phyloP scores from a whole-genome alignment of 2,888 invertebrate species.

The Nomada lathburiana region DNA sequence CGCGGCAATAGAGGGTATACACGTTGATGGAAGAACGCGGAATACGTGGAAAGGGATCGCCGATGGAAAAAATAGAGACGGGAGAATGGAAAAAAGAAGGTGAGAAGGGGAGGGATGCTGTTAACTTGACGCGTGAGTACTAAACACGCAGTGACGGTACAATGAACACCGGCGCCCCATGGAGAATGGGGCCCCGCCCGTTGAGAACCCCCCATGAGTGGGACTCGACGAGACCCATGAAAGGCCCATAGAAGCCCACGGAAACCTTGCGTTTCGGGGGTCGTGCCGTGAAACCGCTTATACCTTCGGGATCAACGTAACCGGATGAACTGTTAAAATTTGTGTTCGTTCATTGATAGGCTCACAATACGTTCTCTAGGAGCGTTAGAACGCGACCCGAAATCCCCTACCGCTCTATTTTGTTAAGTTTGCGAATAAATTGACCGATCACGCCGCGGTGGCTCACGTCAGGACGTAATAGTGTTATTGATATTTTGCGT shows the following conservation, averaged over 20 bases:
- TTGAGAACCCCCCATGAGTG: conserved; percentile 74
- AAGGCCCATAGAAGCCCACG: conserved; percentile 52
- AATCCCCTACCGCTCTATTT: conserved; percentile 42
- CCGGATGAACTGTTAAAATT: conserved; percentile 65
- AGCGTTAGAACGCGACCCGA: conserved; percentile 5
- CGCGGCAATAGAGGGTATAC: conserved; percentile 9
- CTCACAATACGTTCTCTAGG: conserved; percentile 40
- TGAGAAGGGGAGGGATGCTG: conserved; percentile 69
- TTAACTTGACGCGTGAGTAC: conserved; percentile 78
- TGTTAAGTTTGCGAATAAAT: conserved; percentile 48
- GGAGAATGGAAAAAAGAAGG: conserved; percentile 40
- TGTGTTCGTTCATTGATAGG: conserved; percentile 64
- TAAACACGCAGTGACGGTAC: conserved; percentile 77
- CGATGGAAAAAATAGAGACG: neutral
- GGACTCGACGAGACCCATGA: conserved; percentile 58
- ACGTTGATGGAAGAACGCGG: conserved; percentile 10
- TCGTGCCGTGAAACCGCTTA: conserved; percentile 61
- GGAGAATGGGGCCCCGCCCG: conserved; percentile 74
- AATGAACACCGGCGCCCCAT: conserved; percentile 76
- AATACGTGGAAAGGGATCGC: conserved; percentile 18
- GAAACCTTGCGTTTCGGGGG: conserved; percentile 57
- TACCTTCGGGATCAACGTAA: conserved; percentile 64
- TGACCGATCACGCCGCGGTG: conserved; percentile 42
- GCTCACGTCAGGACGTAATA: neutral
- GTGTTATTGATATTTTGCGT: conserved; percentile 39